These are phyloP conservation scores for Seriola rivoliana DNA, from an alignment of 2,113 vertebrate genomes.

Conservation along the genomic window DNA sequence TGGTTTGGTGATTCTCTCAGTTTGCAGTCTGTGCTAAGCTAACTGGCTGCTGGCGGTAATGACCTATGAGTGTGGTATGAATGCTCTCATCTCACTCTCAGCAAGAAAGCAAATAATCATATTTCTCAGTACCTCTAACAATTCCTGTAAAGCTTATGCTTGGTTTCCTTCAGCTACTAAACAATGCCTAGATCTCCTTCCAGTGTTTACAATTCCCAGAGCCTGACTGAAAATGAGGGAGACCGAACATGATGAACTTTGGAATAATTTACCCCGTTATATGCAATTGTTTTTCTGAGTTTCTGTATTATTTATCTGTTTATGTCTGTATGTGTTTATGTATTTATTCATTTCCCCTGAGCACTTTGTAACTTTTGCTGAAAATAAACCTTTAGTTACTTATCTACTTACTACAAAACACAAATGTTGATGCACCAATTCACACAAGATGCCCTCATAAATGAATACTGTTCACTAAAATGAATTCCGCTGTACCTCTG, in stretches of 20 bases:
- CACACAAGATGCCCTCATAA: not conserved
- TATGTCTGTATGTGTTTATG: too few relatives aligned
- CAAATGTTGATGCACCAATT: not conserved
- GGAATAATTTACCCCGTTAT: too few relatives aligned
- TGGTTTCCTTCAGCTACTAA: not conserved
- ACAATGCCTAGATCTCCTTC: not conserved
- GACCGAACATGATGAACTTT: not conserved
- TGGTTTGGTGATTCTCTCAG: not conserved
- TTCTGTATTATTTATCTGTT: too few relatives aligned
- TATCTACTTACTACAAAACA: not conserved
- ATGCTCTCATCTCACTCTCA: not conserved
- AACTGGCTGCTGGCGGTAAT: not conserved
- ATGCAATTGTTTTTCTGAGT: too few relatives aligned
- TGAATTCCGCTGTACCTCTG: not conserved
- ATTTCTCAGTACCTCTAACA: not conserved
- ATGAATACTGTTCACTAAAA: not conserved
- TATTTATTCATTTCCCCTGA: too few relatives aligned
- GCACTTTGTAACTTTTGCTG: not conserved
- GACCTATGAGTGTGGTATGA: not conserved
- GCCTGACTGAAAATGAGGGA: not conserved
- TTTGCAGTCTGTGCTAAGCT: not conserved
- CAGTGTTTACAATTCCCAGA: not conserved
- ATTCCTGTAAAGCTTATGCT: not conserved
- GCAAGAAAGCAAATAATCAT: not conserved
- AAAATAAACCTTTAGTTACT: not conserved